A percentile compares a stretch with the other conserved stretches of the same genome.
These are phyloP conservation scores for Cheirogaleus medius DNA, from an alignment of 2,113 vertebrate genomes.

Conservation along the genomic window DNA sequence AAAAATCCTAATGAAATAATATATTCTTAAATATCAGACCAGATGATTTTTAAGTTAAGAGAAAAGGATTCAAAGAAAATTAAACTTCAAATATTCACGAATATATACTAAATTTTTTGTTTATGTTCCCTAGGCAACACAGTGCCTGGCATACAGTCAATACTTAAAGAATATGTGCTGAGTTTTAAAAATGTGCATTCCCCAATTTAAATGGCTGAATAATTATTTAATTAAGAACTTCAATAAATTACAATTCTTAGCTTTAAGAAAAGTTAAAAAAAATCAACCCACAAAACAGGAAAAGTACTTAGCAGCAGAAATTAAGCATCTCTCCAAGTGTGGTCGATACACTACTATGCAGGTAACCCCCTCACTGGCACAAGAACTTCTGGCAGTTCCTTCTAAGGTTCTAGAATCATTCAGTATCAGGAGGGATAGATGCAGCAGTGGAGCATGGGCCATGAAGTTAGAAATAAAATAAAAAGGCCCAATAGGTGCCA, in stretches of 20 bases:
- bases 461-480: background rate
- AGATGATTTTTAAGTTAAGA: background rate
- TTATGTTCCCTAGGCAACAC: background rate
- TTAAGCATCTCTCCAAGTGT: background rate
- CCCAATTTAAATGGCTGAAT: background rate
- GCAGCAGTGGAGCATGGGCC: background rate
- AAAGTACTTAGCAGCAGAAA: background rate
- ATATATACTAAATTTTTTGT: background rate
- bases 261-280: background rate
- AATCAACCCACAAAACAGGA: background rate
- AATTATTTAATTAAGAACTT: background rate
- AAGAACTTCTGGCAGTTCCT: background rate
- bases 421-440: background rate
- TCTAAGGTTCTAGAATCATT: background rate
- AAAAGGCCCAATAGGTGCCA: background rate
- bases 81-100: background rate
- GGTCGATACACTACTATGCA: background rate
- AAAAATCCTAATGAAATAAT: background rate
- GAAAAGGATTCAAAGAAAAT: background rate
- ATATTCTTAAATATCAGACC: background rate
- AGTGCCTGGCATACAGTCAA: background rate
- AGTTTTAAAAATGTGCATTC: background rate
- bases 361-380: background rate
- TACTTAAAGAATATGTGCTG: background rate
- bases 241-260: background rate